Evolutionary conservation across 2,888 invertebrate species (phyloP), one percentile per base, ranked within the genome.

Genomic region (Acleris emargana): DNA sequence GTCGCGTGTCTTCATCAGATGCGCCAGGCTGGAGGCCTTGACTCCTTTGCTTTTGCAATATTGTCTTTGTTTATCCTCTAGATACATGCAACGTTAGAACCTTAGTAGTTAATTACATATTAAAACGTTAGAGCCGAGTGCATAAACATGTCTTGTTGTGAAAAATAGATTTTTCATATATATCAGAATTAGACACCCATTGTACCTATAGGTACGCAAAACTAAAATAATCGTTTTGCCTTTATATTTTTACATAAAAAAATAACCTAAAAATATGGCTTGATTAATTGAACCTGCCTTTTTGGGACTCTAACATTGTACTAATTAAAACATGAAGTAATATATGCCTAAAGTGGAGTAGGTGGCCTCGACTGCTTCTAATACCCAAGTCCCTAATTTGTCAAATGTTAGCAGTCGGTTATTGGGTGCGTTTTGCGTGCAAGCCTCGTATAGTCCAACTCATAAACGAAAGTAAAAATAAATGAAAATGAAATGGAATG

Each of bases 281-380:
- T 17, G 25, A 45, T 47, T 57, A 28, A 28, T 55, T 45, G 6
- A 17, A 16, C n/a, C 7, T 3, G 13, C 45, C 45, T 45, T 25
- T 3, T 57, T 13, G 16, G 42, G 20, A 13, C 53, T 18, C 20
- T 16, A 32, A 49, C 20, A 49, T 22, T 25, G 22, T 52, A 22
- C n/a, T 16, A 45, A 45, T 45, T 45, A 16, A 42, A 9, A 16
- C 22, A 42, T 16, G 13, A 38, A 53, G 18, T 17, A 45, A 45
- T 28, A 42, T 57, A 43, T 25, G 16, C 4, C n/a, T 55, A 16
- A 20, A 45, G 32, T 32, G 20, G 61, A 64, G 76, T 73, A 67
- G 78, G 71, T 71, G 79, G 72, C 84, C 85, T 84, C 76, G 82
- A 63, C 66, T 72, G 72, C 76, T 80, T 79, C 83, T 77, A 50